Evolutionary conservation across 2,888 invertebrate genomes (phyloP).

Genomic region (Cacoxenus indagator): DNA sequence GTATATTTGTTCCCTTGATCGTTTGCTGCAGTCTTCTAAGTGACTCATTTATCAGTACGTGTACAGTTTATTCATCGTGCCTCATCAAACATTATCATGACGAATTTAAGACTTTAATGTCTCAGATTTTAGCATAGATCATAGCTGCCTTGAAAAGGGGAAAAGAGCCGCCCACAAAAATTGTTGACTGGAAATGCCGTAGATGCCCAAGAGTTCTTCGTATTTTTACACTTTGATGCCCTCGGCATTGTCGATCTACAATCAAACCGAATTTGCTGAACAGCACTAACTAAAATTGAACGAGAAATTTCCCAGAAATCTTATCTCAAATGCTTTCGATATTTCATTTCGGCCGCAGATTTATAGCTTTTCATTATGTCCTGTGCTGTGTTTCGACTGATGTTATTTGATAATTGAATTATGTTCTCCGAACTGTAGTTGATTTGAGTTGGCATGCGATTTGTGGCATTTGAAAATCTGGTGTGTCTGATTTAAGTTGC

Average conservation of each 20-base stretch:
- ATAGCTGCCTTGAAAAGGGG: slow-evolving; percentile 12
- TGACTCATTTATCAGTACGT: too few relatives aligned
- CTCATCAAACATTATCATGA: background rate
- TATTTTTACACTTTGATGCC: too few relatives aligned
- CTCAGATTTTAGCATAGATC: slow-evolving; percentile 5
- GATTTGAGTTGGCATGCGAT: background rate
- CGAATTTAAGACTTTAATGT: slow-evolving; percentile 13
- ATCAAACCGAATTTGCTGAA: background rate
- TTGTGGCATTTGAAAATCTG: background rate
- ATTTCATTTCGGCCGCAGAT: background rate
- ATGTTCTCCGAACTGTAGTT: background rate
- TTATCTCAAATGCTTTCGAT: background rate
- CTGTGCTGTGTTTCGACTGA: background rate
- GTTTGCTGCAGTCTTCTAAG: background rate
- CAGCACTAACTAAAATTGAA: background rate
- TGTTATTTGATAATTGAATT: background rate
- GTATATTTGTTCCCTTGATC: background rate
- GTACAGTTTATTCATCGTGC: background rate
- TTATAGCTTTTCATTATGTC: background rate
- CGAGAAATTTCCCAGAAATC: too few relatives aligned
- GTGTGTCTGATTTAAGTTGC: background rate
- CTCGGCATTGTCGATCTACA: too few relatives aligned
- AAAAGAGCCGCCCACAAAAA: slow-evolving; percentile 11
- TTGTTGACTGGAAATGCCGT: slow-evolving; percentile 5
- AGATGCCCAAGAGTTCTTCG: background rate